Evolutionary conservation across 2,888 invertebrate genomes (phyloP), one percentile per base, ranked within the genome.

Genomic region (Lasioglossum oenotherae): DNA sequence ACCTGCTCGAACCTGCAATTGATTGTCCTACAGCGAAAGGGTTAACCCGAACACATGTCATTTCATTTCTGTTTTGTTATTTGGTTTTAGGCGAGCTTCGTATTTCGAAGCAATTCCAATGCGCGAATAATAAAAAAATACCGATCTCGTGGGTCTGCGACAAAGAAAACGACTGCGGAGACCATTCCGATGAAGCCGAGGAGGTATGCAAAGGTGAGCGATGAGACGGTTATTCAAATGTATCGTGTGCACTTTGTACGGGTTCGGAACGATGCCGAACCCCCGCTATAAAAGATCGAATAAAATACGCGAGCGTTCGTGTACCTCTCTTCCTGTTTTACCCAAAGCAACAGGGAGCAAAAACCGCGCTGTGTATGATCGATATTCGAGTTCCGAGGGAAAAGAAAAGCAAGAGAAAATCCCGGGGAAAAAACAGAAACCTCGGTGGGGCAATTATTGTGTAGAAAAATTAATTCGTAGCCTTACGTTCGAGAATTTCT

Each of bases 101-200:
- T 94, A 96, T 97, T 49, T 93, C 96, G 92, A 97, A 97, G 95
- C 98, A 98, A 95, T 98, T 98, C 95, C 96, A 96, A 92, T 98
- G 98, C 95, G 96, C 95, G 91, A 97, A 97, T 94, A 97, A 97
- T 91, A 96, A 96, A 91, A 98, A 98, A 95, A 97, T 98, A 95
- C 97, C 98, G 35, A 96, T 97, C 86, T 96, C 97, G 85, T 98
- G 97, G 96, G 96, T 97, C 88, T 98, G 98, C 94, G 98, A 98
- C 94, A 97, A 97, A 81, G 96, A 97, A 77, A 96, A 97, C 92
- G 98, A 98, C 95, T 98, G 98, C 95, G 96, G 96, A 74, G 98
- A 98, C 95, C 96, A 97, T 93, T 97, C 98, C n/a, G 98, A 98
- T 95, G 98, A 98, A 95, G 96, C 96, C 92, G 96, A 96, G 80